phyloP scores from a whole-genome alignment of 2,113 vertebrate species.

The Cynoglossus semilaevis region DNA sequence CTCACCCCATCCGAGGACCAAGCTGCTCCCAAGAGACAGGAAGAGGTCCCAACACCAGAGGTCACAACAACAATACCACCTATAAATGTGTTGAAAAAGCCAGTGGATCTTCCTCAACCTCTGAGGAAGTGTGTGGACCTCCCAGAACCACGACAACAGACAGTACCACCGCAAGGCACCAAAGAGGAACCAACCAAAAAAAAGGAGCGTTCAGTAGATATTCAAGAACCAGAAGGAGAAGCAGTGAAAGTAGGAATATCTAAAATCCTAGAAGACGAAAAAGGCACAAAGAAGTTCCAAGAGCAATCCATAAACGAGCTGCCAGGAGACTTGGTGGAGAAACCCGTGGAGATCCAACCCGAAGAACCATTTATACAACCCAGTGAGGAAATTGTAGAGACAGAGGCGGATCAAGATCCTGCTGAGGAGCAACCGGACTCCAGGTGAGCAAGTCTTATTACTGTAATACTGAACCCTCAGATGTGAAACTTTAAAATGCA shows the following conservation, averaged over 20 bases:
- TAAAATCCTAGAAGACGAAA: neutral
- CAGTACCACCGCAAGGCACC: conserved; percentile 11
- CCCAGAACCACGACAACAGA: conserved; percentile 18
- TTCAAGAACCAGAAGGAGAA: neutral
- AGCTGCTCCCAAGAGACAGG: conserved; percentile 33
- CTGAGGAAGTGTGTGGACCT: conserved; percentile 27
- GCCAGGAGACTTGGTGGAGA: conserved; percentile 29
- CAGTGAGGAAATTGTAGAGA: conserved; percentile 23
- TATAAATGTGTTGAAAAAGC: conserved; percentile 18
- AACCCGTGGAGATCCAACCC: conserved; percentile 12
- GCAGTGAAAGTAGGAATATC: neutral
- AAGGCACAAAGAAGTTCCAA: conserved; percentile 6
- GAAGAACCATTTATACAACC: conserved; percentile 18
- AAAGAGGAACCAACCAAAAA: conserved; percentile 19
- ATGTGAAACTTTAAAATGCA: neutral
- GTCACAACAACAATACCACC: conserved; percentile 18
- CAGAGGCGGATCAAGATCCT: conserved; percentile 18
- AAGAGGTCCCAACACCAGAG: conserved; percentile 21
- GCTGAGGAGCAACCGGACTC: conserved; percentile 44
- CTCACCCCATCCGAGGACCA: conserved; percentile 65
- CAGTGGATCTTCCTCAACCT: conserved; percentile 35
- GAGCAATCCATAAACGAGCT: conserved; percentile 17
- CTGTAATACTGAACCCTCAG: neutral
- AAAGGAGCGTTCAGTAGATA: conserved; percentile 12
- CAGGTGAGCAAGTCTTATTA: conserved; percentile 45